Conservation (phyloP, 2,113 vertebrate genomes). For the Ailuropoda melanoleuca region DNA sequence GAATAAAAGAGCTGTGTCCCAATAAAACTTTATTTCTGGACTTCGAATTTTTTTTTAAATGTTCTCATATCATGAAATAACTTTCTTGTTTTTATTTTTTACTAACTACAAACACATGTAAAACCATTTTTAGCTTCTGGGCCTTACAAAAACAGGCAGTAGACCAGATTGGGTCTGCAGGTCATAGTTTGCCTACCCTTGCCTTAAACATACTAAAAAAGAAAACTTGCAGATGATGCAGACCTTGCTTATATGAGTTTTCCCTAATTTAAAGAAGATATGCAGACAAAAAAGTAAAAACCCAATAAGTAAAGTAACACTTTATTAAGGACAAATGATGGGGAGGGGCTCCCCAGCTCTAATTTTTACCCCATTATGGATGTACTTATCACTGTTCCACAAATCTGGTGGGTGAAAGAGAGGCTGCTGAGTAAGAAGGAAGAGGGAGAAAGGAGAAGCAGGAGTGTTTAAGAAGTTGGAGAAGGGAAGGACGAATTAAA, state of each 20-base stretch:
- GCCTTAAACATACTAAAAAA: not conserved
- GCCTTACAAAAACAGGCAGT: not conserved
- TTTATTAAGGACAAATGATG: not conserved
- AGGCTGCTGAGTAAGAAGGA: not conserved
- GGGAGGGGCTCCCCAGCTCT: too few relatives aligned
- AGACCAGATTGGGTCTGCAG: not conserved
- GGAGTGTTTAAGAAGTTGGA: not conserved
- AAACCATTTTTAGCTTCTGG: not conserved
- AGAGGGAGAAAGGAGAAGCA: not conserved
- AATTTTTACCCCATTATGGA: not conserved
- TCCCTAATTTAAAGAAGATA: not conserved
- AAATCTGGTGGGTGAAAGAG: not conserved
- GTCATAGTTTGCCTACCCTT: not conserved
- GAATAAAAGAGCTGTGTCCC: not conserved
- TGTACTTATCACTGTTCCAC: not conserved
- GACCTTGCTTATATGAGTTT: not conserved
- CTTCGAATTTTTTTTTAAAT: not conserved
- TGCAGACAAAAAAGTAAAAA: not conserved
- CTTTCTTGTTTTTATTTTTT: not conserved
- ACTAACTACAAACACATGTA: not conserved
- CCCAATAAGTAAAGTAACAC: not conserved
- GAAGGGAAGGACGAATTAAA: not conserved
- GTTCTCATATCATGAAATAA: not conserved
- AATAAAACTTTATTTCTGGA: constrained; percentile 2
- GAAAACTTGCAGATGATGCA: not conserved